These are phyloP conservation scores for Grapholita molesta DNA, from an alignment of 1,140 invertebrate genomes.

Conservation along the genomic window DNA sequence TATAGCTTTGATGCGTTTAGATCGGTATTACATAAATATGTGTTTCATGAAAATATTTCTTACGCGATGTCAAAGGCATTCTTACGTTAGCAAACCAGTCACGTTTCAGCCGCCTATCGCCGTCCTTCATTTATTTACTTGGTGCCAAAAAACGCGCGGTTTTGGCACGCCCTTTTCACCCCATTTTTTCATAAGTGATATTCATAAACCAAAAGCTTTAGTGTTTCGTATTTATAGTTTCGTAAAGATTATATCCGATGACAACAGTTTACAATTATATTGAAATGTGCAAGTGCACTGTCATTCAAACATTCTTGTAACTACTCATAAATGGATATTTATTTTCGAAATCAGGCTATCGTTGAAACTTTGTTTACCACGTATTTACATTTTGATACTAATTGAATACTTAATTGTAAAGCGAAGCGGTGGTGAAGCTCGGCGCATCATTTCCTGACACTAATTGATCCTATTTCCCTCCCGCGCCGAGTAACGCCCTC, in stretches of 20 bases:
- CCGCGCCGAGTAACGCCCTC: constrained; percentile 51
- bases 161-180: not conserved
- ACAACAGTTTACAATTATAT: not conserved
- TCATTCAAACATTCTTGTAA: not conserved
- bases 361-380: constrained; percentile 29
- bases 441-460: constrained; percentile 37
- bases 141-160: not conserved
- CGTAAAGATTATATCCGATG: not conserved
- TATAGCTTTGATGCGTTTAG: not conserved
- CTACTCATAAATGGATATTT: not conserved
- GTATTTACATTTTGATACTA: constrained; percentile 20
- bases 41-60: constrained; percentile 22
- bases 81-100: constrained; percentile 25
- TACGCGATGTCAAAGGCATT: constrained; percentile 35
- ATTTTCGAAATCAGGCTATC: not conserved
- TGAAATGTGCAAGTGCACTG: not conserved
- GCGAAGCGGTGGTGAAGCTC: constrained; percentile 67
- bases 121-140: constrained; percentile 32
- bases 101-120: constrained; percentile 29
- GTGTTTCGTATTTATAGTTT: not conserved
- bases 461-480: constrained; percentile 40
- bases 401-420: constrained; percentile 34
- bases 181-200: constrained; percentile 15
- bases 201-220: constrained; percentile 4
- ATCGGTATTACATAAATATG: not conserved